Base-by-base conservation (phyloP, 2,888 invertebrate genomes). In the Harpagoxenus sublaevis region DNA sequence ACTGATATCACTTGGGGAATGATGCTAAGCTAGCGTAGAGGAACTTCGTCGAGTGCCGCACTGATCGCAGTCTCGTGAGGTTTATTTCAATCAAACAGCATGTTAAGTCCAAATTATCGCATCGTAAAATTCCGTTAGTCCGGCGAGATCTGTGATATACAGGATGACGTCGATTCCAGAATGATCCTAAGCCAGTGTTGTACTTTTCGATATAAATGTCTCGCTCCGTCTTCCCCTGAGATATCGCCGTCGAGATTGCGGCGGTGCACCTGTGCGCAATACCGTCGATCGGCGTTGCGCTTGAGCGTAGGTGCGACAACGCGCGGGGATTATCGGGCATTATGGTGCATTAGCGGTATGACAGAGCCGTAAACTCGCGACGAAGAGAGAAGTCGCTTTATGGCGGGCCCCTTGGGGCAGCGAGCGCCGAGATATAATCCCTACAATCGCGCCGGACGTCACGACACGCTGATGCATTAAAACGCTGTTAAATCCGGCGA, bases 371-470 rank as follows among this genome's bases (percentile, higher is more conserved):
- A 89, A 91, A 91, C 81, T 78, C 83, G 39, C 63, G 70, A 48
- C 74, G 75, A 83, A 68, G 83, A 51, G 63, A 75, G 82, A 35
- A 62, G 68, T 10, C 74, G 73, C 73, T 91, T 91, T 91, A 91
- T 88, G 89, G 78, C 73, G 60, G 78, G 23, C 23, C 74, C 83
- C 71, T 71, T 51, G 35, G 84, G 78, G 84, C 85, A 74, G 62
- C 66, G 57, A 60, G 35, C 74, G 81, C 62, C 68, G 60, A 87
- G 90, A 88, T 91, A 91, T 91, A 91, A 91, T 91, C 86, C 87
- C 75, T 68, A 63, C 68, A 84, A 90, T 89, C 82, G 73, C 74
- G 84, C 65, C 71, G 68, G 81, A 77, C 84, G 85, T 85, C 83
- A 84, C 83, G 83, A 39, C 48, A 68, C 74, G 86, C 42, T 63